Evolutionary conservation across 1,140 invertebrate genomes (phyloP).

Genomic region (Heliconius hewitsoni): DNA sequence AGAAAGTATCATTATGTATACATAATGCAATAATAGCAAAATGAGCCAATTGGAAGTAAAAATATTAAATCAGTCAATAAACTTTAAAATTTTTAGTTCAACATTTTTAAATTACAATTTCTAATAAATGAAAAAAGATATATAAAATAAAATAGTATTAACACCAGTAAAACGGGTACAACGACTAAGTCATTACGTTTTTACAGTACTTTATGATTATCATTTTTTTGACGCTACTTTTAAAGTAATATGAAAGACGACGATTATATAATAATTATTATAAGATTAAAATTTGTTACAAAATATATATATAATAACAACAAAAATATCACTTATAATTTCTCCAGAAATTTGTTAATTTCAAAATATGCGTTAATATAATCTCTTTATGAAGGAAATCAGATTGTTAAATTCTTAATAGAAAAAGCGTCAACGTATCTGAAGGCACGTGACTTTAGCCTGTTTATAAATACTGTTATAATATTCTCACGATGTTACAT

Average conservation of each 20-base stretch:
- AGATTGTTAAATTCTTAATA: too few relatives aligned
- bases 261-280: not conserved
- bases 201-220: not conserved
- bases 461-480: conserved; percentile 11
- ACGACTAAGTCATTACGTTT: not conserved
- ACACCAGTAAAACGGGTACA: not conserved
- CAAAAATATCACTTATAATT: too few relatives aligned
- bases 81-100: not conserved
- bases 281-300: too few relatives aligned
- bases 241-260: not conserved
- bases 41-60: not conserved
- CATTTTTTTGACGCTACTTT: not conserved
- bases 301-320: too few relatives aligned
- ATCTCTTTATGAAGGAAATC: too few relatives aligned
- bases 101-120: not conserved
- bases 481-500: conserved; percentile 3
- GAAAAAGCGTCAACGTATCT: not conserved
- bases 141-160: not conserved
- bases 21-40: not conserved
- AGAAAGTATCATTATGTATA: too few relatives aligned
- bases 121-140: not conserved
- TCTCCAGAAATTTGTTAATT: too few relatives aligned
- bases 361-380: too few relatives aligned
- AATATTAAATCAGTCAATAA: not conserved
- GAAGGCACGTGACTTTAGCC: conserved; percentile 25